Percentiles rank a stretch among this genome's conserved stretches.
phyloP scores from a whole-genome alignment of 1,140 invertebrate species.

The Thaumatotibia leucotreta region DNA sequence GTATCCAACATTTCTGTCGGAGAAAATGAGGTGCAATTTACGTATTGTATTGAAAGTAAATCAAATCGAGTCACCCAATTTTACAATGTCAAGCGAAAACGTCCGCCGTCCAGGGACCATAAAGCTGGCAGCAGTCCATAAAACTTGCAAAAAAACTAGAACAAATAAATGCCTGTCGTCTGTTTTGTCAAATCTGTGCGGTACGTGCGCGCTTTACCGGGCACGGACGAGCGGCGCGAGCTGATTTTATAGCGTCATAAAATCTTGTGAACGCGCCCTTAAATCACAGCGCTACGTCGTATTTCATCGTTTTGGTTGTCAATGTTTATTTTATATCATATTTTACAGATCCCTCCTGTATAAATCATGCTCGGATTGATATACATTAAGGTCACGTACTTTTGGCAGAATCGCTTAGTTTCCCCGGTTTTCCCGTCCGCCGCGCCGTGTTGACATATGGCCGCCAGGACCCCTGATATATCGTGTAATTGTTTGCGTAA shows the following conservation, averaged over 20 bases:
- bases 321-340: conserved; percentile 77
- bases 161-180: conserved; percentile 73
- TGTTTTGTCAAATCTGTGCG: conserved; percentile 74
- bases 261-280: conserved; percentile 72
- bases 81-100: conserved; percentile 34
- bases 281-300: conserved; percentile 71
- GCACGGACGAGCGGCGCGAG: conserved; percentile 32
- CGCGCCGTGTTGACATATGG: conserved; percentile 53
- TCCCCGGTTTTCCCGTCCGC: conserved; percentile 20
- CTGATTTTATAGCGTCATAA: conserved; percentile 74
- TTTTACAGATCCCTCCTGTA: conserved; percentile 70
- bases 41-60: conserved; percentile 15
- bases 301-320: conserved; percentile 75
- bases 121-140: conserved; percentile 71
- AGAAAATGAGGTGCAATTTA: conserved; percentile 1
- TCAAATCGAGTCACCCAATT: conserved; percentile 25
- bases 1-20: neutral
- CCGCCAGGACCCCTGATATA: conserved; percentile 30
- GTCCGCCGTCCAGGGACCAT: conserved; percentile 32
- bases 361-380: conserved; percentile 72
- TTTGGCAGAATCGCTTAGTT: conserved; percentile 64
- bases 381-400: conserved; percentile 73
- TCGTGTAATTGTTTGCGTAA: conserved; percentile 28
- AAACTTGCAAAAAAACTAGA: conserved; percentile 70
- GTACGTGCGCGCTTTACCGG: conserved; percentile 52